Evolutionary conservation across 2,888 invertebrate genomes (phyloP), one percentile per base, ranked within the genome.

Genomic region (Drosophila histrio): DNA sequence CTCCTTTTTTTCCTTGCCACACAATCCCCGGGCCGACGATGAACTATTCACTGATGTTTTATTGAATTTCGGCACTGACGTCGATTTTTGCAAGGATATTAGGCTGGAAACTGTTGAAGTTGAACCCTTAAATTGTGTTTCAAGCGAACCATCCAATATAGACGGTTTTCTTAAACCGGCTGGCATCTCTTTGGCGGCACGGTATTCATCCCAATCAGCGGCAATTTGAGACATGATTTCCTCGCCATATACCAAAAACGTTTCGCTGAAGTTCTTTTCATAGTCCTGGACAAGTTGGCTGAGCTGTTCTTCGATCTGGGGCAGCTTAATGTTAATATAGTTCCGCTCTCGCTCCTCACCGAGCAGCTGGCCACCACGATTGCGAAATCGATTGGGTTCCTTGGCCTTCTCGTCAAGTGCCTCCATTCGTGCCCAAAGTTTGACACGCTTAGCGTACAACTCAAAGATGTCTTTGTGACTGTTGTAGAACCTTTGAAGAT

Each of bases 271-370:
- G 3, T 89, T 90, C 1, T 91, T 84, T 84, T 94, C 94, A 72
- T 93, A 95, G 1, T 93, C 91, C 0, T 74, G 61, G 2, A 89
- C 93, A 44, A 95, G 76, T 0, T 92, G 92, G 2, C 91, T 91
- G 0, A 96, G 91, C 80, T 94, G 93, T 0, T 93, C 93, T 89
- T 96, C 96, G 36, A 96, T 93, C 91, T 95, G 94, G 0, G 96
- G 96, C 38, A 96, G 91, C 92, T 95, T 92, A 66, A 92, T 95
- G 36, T 94, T 93, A 5, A 97, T 93, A 8, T 93, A 92, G 89
- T 96, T 97, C 15, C 97, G 92, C 84, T 97, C 96, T 80, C 95
- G 96, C 91, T 98, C 97, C 89, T 98, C 98, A 43, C 94, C 94
- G 1, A 98, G 92, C 8, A 98, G 91, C 69, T 96, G 95, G 0